Evolutionary conservation across 37 sponge, comb jelly and placozoan genomes (phyloP).

Genomic region (Beroe ovata): DNA sequence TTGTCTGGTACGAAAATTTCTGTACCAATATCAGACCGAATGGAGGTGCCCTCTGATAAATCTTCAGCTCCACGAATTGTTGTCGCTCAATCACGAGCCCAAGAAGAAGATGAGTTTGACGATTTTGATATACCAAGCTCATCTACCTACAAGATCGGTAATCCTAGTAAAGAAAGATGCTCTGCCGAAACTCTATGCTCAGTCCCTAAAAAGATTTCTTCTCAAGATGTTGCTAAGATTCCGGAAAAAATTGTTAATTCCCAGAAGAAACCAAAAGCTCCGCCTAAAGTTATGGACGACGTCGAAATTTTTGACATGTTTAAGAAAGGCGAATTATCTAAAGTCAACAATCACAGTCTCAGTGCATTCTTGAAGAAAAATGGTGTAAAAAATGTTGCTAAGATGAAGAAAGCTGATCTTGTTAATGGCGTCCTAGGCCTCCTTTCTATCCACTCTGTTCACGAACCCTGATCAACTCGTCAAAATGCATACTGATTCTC

Average conservation of each 20-base stretch:
- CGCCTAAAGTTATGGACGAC: not conserved
- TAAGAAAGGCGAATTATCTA: not conserved
- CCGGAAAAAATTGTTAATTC: too few species aligned
- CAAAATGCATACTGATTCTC: too few species aligned
- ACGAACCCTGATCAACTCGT: too few species aligned
- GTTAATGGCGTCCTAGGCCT: too few species aligned
- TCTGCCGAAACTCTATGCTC: too few species aligned
- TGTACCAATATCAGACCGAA: not conserved
- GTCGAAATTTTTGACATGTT: not conserved
- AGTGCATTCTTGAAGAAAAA: not conserved
- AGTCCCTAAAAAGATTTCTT: too few species aligned
- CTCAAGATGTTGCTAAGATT: too few species aligned
- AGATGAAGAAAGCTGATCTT: conserved; percentile 37
- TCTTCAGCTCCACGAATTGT: not conserved
- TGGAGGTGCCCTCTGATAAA: not conserved
- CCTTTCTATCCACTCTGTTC: too few species aligned
- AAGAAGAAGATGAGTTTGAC: conserved; percentile 16
- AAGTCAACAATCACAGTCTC: conserved; percentile 45
- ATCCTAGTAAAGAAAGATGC: too few species aligned
- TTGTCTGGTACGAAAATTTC: not conserved
- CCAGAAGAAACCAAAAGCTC: not conserved
- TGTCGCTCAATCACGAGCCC: too few species aligned
- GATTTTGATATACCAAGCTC: conserved; percentile 57
- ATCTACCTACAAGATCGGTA: too few species aligned
- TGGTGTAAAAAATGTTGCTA: not conserved